phyloP scores from a whole-genome alignment of 2,888 invertebrate genomes.

The Acheta domesticus region DNA sequence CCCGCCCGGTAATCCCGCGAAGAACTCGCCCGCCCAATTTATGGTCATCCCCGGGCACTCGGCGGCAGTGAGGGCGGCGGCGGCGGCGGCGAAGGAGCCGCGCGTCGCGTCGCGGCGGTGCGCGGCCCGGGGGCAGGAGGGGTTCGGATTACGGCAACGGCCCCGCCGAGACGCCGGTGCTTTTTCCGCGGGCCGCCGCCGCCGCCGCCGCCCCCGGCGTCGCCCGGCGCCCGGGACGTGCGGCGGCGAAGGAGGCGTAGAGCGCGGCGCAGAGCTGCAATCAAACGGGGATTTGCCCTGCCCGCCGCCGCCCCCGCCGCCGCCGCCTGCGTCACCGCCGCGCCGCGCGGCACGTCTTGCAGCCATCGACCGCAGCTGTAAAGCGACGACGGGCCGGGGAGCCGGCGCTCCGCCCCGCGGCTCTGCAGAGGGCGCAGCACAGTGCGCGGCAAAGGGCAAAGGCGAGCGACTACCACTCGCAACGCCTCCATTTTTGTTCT shows the following conservation, averaged over 20 bases:
- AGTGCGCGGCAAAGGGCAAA: too few species aligned
- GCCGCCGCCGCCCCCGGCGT: neutral
- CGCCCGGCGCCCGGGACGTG: neutral
- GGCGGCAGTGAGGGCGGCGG: neutral
- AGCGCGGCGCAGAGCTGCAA: slow-evolving; percentile 20
- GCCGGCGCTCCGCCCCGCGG: neutral
- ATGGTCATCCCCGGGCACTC: slow-evolving; percentile 18
- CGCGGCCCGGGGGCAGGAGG: neutral
- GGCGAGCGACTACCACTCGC: too few species aligned
- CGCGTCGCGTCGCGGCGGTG: neutral
- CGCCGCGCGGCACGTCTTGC: neutral
- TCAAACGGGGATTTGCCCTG: slow-evolving; percentile 22
- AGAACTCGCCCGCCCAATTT: slow-evolving; percentile 1
- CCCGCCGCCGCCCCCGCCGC: neutral
- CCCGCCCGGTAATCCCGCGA: neutral
- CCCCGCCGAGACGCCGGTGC: slow-evolving; percentile 26
- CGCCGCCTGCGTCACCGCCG: neutral
- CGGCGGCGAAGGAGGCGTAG: neutral
- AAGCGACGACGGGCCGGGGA: neutral
- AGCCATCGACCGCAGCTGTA: neutral
- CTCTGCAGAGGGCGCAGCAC: too few species aligned
- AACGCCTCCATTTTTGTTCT: too few species aligned
- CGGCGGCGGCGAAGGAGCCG: neutral
- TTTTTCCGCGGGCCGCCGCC: neutral
- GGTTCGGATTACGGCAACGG: slow-evolving; percentile 23